Base-by-base conservation (phyloP, 2,888 invertebrate genomes). In the Dorcus hopei region DNA sequence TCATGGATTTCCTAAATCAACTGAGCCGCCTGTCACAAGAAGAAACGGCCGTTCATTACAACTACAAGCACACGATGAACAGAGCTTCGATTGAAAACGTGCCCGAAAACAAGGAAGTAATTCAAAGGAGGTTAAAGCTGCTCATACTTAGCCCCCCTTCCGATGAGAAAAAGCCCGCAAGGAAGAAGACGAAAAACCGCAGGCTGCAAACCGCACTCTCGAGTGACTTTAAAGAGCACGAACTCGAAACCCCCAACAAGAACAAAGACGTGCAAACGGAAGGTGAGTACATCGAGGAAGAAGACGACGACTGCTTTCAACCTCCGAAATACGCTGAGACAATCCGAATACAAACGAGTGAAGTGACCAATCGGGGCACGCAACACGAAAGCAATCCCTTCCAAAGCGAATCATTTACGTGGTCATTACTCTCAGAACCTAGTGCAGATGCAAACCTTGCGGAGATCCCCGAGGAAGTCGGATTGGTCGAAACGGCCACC, bases 1-100 rank as follows among this genome's bases (percentile, higher is more conserved):
- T 72, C 6, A 51, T 71, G 7, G 65, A 52, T 53, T 72, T 72
- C 57, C 58, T 72, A 42, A 69, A 72, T 45, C 65, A 62, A 11
- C 51, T 72, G 16, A 58, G 58, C 7, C 64, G 67, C 43, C 61
- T 68, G 11, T 52, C 59, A 9, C 23, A 42, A 9, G 52, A 52
- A 16, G 52, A 41, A 2, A 39, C 50, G 7, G 11, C 52, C 1
- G 2, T 47, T 6, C 51, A 43, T 26, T 26, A 52, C 26, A 40
- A 57, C 40, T 38, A 38, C 9, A 51, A 38, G 8, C 26, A 47
- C 3, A 45, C 52, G 5, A 6, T 47, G 3, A 49, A 52, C 16
- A 39, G 9, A 38, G 52, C 52, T 1, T 47, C 50, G 5, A 19
- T 51, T 4, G 45, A 57, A n/a, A 43, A 40, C 6, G 49, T n/a